Evolutionary conservation across 2,797 vertebrate species (phyloP), one percentile per base, ranked within the genome.

Genomic region (Pterois miles): DNA sequence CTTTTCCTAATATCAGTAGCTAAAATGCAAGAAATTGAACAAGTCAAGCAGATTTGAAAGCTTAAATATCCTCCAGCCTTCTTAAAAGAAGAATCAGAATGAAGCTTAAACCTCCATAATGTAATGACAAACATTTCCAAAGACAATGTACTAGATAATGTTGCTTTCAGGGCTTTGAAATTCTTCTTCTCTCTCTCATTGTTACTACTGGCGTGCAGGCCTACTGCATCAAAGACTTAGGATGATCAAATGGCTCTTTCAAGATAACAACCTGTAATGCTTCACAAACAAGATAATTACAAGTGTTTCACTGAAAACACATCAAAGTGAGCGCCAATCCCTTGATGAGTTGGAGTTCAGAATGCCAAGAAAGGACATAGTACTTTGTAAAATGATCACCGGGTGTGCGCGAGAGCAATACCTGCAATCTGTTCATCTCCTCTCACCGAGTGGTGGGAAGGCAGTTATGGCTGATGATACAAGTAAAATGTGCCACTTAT

Each of bases 201-300:
- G 16, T 79, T 77, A 52, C 22, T 79, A 43, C 64, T 74, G 52
- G 29, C 43, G 68, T 69, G 58, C 31, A 75, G 27, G n/a, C 22
- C 64, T 46, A 16, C 13, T 52, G 1, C 58, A 68, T 81, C 43
- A 85, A 77, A 79, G 63, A 83, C 81, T 82, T 56, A 18, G 34
- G 56, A 71, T 73, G 82, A 90, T 91, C 69, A 91, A 87, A 89
- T 76, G 53, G 50, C 33, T 84, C 59, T 88, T 86, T 88, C 57
- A 85, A 77, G 73, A 85, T 74, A 69, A 81, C 67, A 86, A 86
- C 76, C 65, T 62, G 31, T 71, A 80, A 80, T 66, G 75, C 75
- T 74, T 80, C 86, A 82, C 66, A 82, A 87, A 87, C 75, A 83
- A 88, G 86, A 90, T 83, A 78, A 86, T 89, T 83, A 77, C 71